Evolutionary conservation across 2,888 invertebrate genomes (phyloP).

Genomic region (Scaeva pyrastri): DNA sequence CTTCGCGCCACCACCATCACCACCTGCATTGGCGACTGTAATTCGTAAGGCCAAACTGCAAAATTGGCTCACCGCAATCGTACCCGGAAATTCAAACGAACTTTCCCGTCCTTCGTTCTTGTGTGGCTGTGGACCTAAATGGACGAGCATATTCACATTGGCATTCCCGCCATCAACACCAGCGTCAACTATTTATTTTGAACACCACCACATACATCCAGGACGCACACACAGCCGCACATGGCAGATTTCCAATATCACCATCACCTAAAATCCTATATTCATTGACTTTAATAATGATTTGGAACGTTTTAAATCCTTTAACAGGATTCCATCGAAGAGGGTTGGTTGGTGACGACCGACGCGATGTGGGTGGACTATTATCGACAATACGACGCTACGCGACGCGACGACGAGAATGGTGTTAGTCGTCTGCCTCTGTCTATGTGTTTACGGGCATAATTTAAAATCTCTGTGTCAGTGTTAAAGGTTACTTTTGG

Average conservation of each 20-base stretch:
- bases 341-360: not conserved
- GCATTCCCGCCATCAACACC: not conserved
- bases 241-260: not conserved
- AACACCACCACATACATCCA: not conserved
- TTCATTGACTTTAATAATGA: slow-evolving; percentile 70
- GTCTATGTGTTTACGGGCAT: slow-evolving; percentile 2
- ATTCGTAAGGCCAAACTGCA: slow-evolving; percentile 62
- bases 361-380: too few species aligned
- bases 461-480: slow-evolving; percentile 1
- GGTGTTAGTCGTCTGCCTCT: not conserved
- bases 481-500: slow-evolving; percentile 25
- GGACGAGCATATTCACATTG: not conserved
- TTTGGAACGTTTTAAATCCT: slow-evolving; percentile 44
- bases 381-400: too few species aligned
- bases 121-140: too few species aligned
- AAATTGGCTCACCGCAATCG: slow-evolving; percentile 67
- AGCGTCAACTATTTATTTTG: slow-evolving; percentile 53
- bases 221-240: not conserved
- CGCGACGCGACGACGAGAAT: too few species aligned
- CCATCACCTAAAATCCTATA: slow-evolving; percentile 18
- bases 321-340: slow-evolving; percentile 30
- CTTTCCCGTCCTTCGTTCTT: not conserved
- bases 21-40: slow-evolving; percentile 24
- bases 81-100: slow-evolving; percentile 46
- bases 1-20: not conserved